A percentile compares a stretch with the other conserved stretches of the same genome.
These are phyloP conservation scores for Platygyra sinensis DNA, from an alignment of 64 coral and sea anemone species.

Conservation along the genomic window DNA sequence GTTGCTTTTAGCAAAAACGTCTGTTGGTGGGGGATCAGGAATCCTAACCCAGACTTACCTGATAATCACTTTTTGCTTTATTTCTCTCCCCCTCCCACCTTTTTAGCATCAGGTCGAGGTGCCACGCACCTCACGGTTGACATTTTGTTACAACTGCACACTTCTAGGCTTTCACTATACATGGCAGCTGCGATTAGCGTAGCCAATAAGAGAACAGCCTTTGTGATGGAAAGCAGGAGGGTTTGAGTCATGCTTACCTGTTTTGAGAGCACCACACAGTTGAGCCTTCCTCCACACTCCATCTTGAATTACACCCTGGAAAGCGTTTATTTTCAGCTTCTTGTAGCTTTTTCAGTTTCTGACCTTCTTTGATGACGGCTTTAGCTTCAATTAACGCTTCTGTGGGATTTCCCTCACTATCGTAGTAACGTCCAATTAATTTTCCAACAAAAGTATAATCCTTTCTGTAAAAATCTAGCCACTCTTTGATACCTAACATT, in stretches of 20 bases:
- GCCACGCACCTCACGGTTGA: too few relatives aligned
- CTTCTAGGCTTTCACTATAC: too few relatives aligned
- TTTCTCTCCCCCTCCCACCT: too few relatives aligned
- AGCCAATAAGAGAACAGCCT: too few relatives aligned
- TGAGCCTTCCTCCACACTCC: conserved; percentile 80
- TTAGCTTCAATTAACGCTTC: conserved; percentile 71
- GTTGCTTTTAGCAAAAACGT: too few relatives aligned
- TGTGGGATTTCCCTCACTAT: conserved; percentile 80
- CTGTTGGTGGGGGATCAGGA: too few relatives aligned
- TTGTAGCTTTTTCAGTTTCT: conserved; percentile 65
- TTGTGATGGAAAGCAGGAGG: too few relatives aligned
- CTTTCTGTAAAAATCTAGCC: conserved; percentile 95
- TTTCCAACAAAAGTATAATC: conserved; percentile 88
- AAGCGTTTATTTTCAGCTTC: conserved; percentile 65
- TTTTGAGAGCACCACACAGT: conserved; percentile 86
- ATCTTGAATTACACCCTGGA: conserved; percentile 88
- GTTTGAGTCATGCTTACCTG: conserved; percentile 44
- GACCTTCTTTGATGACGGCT: conserved; percentile 77
- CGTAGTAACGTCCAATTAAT: conserved; percentile 87
- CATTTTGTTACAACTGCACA: too few relatives aligned
- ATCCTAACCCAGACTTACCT: too few relatives aligned
- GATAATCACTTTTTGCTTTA: too few relatives aligned
- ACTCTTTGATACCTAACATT: conserved; percentile 83
- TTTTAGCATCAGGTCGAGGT: too few relatives aligned
- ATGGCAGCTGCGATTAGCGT: too few relatives aligned